A percentile compares a stretch with the other conserved stretches of the same genome.
These are phyloP conservation scores for Peromyscus polionotus DNA, from an alignment of 2,113 vertebrate genomes.

Conservation along the genomic window DNA sequence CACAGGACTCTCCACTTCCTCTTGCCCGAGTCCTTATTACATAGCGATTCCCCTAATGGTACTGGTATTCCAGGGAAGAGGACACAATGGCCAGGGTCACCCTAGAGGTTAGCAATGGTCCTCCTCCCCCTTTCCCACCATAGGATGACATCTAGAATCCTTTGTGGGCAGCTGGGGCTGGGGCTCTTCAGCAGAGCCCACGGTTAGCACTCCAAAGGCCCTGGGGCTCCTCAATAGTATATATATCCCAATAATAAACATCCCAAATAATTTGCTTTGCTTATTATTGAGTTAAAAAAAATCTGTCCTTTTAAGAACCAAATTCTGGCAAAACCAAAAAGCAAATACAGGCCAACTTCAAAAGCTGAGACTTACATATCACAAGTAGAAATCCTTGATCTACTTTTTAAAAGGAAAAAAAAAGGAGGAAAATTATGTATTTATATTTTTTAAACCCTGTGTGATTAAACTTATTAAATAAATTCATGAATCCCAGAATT, in stretches of 20 bases:
- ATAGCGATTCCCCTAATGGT: slow-evolving; percentile 12
- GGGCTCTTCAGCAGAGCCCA: not conserved
- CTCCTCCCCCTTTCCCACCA: not conserved
- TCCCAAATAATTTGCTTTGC: slow-evolving; percentile 8
- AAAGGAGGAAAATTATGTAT: slow-evolving; percentile 43
- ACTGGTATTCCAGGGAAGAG: not conserved
- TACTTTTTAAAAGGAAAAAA: slow-evolving; percentile 69
- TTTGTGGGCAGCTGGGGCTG: not conserved
- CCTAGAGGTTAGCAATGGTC: slow-evolving; percentile 9
- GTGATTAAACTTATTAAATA: slow-evolving; percentile 75
- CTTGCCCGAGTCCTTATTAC: not conserved
- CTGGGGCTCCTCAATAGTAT: not conserved
- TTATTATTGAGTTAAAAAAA: slow-evolving; percentile 41
- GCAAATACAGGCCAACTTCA: slow-evolving; percentile 63
- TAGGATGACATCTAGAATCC: slow-evolving; percentile 11
- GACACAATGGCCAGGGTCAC: not conserved
- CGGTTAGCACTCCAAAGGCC: not conserved
- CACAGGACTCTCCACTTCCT: not conserved
- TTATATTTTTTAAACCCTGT: slow-evolving; percentile 63
- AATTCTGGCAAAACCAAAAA: slow-evolving; percentile 61
- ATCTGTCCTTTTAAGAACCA: slow-evolving; percentile 41
- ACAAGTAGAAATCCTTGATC: slow-evolving; percentile 70
- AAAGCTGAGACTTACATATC: slow-evolving; percentile 60
- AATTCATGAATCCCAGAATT: slow-evolving; percentile 60
- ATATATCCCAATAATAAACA: no score